Evolutionary conservation across 2,888 invertebrate species (phyloP), one percentile per base, ranked within the genome.

Genomic region (Tetragonula carbonaria): DNA sequence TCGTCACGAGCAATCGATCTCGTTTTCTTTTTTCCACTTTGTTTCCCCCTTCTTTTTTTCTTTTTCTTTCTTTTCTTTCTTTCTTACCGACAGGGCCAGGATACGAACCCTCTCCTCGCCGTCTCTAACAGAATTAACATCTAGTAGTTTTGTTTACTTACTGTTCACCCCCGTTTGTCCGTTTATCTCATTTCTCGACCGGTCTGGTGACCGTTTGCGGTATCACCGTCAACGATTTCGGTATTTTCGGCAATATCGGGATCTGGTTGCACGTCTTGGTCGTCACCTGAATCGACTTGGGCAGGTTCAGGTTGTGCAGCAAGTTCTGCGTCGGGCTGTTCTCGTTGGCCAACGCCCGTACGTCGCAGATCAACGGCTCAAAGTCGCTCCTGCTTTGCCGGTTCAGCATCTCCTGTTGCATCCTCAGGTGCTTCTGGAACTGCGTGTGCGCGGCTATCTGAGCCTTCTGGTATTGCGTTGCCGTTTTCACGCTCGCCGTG

Each of bases 211-310:
- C 95, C 51, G 95, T 95, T 90, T 97, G 97, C 18, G 97, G 97
- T 91, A 97, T 97, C 76, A 98, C 97, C 0, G 97, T 97, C 88
- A 98, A 94, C 2, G 97, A 97, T 93, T 97, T 97, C 51, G 98
- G 98, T 93, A 97, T 97, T 94, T 97, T 97, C 72, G 97, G 97
- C 95, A 97, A 95, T 76, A 96, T 95, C 93, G 95, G 94, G 77
- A 95, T 94, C 68, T 95, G 93, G 57, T 88, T 90, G 50, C 91
- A 84, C 66, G 92, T 89, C 84, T 94, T 93, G 77, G 93, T 94
- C 75, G 93, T 93, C 55, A 94, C 93, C 86, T 94, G 94, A 85
- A 94, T 94, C 28, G 94, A 94, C 85, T 94, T 95, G 33, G 94
- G 94, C 85, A 94, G 88, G 85, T 94, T 94, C 71, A 94, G 87